Evolutionary conservation across 2,888 invertebrate genomes (phyloP).

Genomic region (Noctuana brunneofusca): DNA sequence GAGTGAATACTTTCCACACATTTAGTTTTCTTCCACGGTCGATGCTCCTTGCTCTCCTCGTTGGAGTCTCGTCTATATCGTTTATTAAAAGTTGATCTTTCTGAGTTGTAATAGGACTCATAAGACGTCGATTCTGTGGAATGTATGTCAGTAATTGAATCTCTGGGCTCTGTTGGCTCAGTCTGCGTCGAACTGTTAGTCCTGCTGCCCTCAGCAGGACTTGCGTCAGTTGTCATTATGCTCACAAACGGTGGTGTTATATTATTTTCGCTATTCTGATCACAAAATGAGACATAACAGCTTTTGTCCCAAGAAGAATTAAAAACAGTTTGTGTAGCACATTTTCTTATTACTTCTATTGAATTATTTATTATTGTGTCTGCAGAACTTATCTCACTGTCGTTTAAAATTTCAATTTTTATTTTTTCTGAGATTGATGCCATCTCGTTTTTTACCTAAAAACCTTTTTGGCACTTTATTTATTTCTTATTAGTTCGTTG

Average conservation of each 20-base stretch:
- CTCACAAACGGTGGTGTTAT: slow-evolving; percentile 64
- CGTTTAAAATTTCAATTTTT: slow-evolving; percentile 38
- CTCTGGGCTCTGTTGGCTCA: slow-evolving; percentile 51
- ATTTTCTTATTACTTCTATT: slow-evolving; percentile 68
- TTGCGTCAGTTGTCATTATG: slow-evolving; percentile 52
- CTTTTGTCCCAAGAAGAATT: slow-evolving; percentile 67
- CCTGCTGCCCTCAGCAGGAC: slow-evolving; percentile 46
- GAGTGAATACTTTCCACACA: slow-evolving; percentile 58
- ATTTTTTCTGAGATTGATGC: slow-evolving; percentile 43
- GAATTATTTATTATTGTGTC: slow-evolving; percentile 47
- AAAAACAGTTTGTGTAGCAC: slow-evolving; percentile 46
- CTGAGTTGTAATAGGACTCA: slow-evolving; percentile 56
- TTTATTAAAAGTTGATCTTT: slow-evolving; percentile 54
- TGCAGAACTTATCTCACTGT: slow-evolving; percentile 46
- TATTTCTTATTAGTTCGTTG: not conserved
- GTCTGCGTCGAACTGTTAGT: slow-evolving; percentile 61
- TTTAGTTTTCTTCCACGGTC: slow-evolving; percentile 67
- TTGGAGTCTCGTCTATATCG: slow-evolving; percentile 59
- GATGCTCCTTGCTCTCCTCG: slow-evolving; percentile 53
- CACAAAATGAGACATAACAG: slow-evolving; percentile 51
- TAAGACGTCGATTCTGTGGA: slow-evolving; percentile 52
- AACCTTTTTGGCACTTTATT: not conserved
- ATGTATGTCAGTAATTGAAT: slow-evolving; percentile 54
- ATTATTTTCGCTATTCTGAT: slow-evolving; percentile 50
- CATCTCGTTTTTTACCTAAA: slow-evolving; percentile 32